Evolutionary conservation across 2,113 vertebrate genomes (phyloP).

Genomic region (Furnarius figulus): DNA sequence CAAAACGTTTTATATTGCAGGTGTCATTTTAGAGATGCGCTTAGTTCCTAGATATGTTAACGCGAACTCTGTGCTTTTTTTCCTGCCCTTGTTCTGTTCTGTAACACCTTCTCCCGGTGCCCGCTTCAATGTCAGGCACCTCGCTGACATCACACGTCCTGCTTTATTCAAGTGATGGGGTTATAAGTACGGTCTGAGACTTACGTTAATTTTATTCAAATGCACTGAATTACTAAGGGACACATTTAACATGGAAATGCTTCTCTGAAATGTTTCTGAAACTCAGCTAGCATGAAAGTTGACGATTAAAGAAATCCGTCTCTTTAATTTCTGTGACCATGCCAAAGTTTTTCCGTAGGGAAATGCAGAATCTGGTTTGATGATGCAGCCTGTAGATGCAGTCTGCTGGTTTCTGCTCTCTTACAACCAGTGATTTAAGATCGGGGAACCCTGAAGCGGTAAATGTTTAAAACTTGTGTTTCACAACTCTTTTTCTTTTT

Average conservation of each 20-base stretch:
- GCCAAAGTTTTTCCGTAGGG: conserved; percentile 8
- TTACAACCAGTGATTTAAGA: background rate
- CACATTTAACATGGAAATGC: background rate
- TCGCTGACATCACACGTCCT: background rate
- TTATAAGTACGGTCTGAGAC: background rate
- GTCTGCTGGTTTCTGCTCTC: background rate
- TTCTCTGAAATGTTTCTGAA: background rate
- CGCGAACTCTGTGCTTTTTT: background rate
- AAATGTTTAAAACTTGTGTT: background rate
- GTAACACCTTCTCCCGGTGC: background rate
- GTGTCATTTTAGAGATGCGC: background rate
- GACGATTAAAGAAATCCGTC: background rate
- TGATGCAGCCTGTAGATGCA: background rate
- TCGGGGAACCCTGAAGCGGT: background rate
- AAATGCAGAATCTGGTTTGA: background rate
- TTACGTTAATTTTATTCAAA: background rate
- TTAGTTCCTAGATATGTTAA: background rate
- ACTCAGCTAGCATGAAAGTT: background rate
- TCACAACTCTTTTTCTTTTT: background rate
- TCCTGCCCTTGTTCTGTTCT: background rate
- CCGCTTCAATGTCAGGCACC: background rate
- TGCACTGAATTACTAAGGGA: background rate
- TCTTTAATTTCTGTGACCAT: background rate
- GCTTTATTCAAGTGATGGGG: background rate
- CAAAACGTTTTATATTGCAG: background rate